phyloP scores from a whole-genome alignment of 2,113 vertebrate species.

The Pogona vitticeps region DNA sequence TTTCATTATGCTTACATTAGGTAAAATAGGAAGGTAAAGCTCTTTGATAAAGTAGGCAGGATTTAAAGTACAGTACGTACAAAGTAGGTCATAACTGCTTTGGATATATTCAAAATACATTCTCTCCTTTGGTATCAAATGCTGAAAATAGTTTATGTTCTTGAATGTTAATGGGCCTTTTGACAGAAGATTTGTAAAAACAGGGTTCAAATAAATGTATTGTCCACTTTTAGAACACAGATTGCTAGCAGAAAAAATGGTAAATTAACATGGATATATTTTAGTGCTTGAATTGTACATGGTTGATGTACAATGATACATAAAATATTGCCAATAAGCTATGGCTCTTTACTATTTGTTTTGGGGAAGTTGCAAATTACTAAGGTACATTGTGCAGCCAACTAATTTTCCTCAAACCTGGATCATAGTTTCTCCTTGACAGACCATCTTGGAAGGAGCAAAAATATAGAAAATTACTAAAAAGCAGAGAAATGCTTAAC shows the following conservation, averaged over 20 bases:
- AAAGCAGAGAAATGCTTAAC: background rate
- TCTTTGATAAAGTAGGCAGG: slow-evolving; percentile 2
- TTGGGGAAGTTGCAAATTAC: background rate
- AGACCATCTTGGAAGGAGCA: background rate
- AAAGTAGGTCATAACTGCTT: slow-evolving; percentile 13
- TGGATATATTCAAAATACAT: background rate
- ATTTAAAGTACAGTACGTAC: slow-evolving; percentile 4
- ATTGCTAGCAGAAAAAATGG: background rate
- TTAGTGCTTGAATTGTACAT: slow-evolving; percentile 4
- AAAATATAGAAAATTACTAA: background rate
- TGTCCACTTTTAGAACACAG: slow-evolving; percentile 14
- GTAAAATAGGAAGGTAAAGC: background rate
- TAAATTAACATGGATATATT: slow-evolving; percentile 4
- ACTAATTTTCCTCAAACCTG: background rate
- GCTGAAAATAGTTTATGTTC: slow-evolving; percentile 16
- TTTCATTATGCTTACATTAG: slow-evolving; percentile 22
- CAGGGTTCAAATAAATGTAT: slow-evolving; percentile 16
- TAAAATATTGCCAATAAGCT: background rate
- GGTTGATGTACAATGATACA: background rate
- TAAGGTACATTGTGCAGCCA: background rate
- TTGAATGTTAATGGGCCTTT: slow-evolving; percentile 15
- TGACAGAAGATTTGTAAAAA: slow-evolving; percentile 28
- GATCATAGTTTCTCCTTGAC: background rate
- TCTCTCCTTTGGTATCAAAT: slow-evolving; percentile 15
- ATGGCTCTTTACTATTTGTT: background rate